These are phyloP conservation scores for Tympanuchus pallidicinctus DNA, from an alignment of 2,113 vertebrate genomes.

Conservation along the genomic window DNA sequence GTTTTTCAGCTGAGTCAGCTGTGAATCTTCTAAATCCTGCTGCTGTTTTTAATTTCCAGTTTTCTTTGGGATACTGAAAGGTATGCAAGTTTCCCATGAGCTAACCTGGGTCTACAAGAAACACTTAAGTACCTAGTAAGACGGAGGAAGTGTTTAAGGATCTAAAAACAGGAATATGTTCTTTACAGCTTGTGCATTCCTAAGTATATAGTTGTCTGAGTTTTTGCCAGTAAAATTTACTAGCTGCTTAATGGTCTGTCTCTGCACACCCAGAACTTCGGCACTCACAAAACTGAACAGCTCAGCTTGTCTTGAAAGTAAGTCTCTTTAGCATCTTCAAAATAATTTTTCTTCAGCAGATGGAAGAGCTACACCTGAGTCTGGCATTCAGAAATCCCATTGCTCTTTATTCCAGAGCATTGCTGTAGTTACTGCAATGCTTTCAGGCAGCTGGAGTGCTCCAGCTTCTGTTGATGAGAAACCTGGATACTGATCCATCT, in stretches of 20 bases:
- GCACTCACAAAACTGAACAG: neutral
- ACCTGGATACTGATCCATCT: neutral
- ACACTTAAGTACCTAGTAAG: neutral
- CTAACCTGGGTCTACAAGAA: neutral
- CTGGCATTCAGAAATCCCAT: neutral
- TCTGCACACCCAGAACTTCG: neutral
- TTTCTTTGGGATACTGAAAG: neutral
- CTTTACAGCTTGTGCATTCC: neutral
- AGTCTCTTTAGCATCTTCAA: neutral
- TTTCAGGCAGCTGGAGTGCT: neutral
- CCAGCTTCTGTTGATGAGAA: neutral
- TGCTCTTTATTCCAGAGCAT: neutral
- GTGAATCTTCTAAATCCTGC: neutral
- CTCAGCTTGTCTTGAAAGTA: neutral
- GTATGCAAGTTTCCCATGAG: neutral
- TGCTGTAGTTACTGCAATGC: neutral
- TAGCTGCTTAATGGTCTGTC: neutral
- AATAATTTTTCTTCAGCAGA: neutral
- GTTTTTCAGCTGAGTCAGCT: neutral
- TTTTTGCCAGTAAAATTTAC: conserved; percentile 22
- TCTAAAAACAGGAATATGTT: neutral
- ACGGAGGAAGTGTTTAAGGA: neutral
- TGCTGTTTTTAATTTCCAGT: neutral
- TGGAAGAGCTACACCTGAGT: neutral
- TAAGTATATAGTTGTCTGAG: conserved; percentile 5